A percentile compares a stretch with the other conserved stretches of the same genome.
Conservation (phyloP, 2,888 invertebrate genomes). For the Stenodera caucasica region DNA sequence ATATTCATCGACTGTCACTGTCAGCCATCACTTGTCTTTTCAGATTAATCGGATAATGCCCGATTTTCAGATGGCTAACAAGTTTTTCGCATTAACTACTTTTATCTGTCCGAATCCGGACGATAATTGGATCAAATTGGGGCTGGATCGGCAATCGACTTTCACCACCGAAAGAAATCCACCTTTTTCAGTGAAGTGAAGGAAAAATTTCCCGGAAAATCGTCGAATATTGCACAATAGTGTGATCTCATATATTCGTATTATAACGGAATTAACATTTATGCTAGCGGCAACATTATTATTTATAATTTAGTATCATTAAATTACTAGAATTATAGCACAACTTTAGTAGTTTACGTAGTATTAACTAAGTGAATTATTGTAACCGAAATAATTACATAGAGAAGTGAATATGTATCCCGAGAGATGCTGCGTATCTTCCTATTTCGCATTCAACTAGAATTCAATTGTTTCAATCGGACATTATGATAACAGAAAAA, state of each 20-base stretch:
- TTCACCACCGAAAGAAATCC: too few species aligned
- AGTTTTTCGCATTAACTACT: not conserved
- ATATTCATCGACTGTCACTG: not conserved
- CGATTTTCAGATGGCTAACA: not conserved
- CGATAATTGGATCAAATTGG: not conserved
- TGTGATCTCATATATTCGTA: constrained; percentile 12
- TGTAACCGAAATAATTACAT: constrained; percentile 38
- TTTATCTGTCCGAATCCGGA: not conserved
- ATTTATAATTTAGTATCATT: constrained; percentile 39
- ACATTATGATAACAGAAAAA: too few species aligned
- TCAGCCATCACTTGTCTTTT: not conserved
- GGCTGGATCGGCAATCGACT: not conserved
- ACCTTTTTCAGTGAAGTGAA: not conserved
- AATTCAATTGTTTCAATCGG: not conserved
- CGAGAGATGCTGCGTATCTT: constrained; percentile 19
- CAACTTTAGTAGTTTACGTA: constrained; percentile 37
- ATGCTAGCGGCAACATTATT: constrained; percentile 28
- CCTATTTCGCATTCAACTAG: not conserved
- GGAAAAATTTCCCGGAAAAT: too few species aligned
- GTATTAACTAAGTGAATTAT: constrained; percentile 39
- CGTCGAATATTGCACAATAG: not conserved
- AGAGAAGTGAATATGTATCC: constrained; percentile 30
- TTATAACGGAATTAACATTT: constrained; percentile 23
- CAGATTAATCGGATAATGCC: not conserved
- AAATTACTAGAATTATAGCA: constrained; percentile 39